Evolutionary conservation across 2,113 vertebrate species (phyloP).

Genomic region (Myotis lucifugus): DNA sequence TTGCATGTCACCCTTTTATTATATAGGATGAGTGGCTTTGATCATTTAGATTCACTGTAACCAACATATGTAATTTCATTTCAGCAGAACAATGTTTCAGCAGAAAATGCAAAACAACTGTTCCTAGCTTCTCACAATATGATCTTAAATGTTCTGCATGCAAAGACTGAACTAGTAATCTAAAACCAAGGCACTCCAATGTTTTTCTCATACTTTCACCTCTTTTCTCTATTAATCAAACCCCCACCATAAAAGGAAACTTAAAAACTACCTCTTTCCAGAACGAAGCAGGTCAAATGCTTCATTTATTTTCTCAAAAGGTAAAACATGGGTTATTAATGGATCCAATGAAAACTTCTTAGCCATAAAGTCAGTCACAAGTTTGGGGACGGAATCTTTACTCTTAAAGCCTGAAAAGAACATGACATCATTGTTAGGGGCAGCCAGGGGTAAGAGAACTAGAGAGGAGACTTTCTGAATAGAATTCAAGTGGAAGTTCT

Average conservation of each 20-base stretch:
- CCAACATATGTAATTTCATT: not conserved
- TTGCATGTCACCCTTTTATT: too few species aligned
- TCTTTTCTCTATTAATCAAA: not conserved
- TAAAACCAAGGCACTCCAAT: not conserved
- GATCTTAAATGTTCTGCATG: not conserved
- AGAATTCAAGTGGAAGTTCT: not conserved
- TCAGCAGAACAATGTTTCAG: not conserved
- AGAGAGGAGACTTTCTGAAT: not conserved
- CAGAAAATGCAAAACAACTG: not conserved
- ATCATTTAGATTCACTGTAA: not conserved
- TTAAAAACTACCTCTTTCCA: slow-evolving; percentile 86
- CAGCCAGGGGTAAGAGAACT: not conserved
- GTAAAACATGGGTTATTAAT: slow-evolving; percentile 89
- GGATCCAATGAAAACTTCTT: slow-evolving; percentile 89
- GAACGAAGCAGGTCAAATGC: slow-evolving; percentile 89
- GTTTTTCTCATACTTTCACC: not conserved
- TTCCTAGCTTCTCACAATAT: not conserved
- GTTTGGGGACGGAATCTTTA: slow-evolving; percentile 85
- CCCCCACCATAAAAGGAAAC: not conserved
- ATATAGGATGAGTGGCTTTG: not conserved
- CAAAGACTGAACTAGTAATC: not conserved
- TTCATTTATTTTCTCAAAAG: slow-evolving; percentile 89
- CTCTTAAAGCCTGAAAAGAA: slow-evolving; percentile 71
- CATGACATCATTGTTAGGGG: not conserved
- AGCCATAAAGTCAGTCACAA: slow-evolving; percentile 90